Base-by-base conservation (phyloP, 2,113 vertebrate species). In the Perccottus glenii region DNA sequence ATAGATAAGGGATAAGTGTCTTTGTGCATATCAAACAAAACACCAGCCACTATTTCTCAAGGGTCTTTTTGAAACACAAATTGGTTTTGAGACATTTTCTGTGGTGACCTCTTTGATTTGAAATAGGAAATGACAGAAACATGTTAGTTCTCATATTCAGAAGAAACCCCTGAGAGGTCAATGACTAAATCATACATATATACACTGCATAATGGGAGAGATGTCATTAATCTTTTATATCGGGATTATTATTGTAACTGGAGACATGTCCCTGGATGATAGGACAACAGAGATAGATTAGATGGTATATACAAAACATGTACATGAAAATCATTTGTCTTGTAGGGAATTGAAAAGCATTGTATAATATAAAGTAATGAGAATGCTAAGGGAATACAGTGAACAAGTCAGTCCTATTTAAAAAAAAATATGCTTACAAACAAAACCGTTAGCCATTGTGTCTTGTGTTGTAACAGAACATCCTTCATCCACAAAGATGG, bases 1-100 rank as follows among this genome's bases (percentile, higher is more conserved):
- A 88, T 75, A 87, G 89, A 90, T 87, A 89, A 87, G 87, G 89
- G 87, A 90, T 89, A 90, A 87, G 88, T 90, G 90, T 90, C 86
- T 90, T 77, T 85, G 87, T 90, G 88, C 87, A 90, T 91, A 88
- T 90, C 87, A 91, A 91, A 87, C 68, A 75, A 78, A 75, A 84
- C 70, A 84, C 80, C 59, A 82, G 87, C 73, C 69, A 77, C 79
- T 66, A 77, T 90, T 85, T 87, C 88, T 88, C 87, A 82, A 84
- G 87, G 85, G 86, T 83, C 84, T 87, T 86, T 90, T 87, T 88
- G 80, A 86, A 89, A 90, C 88, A 89, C 83, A 90, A 91, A 91
- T 91, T 91, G 88, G 85, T 88, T 91, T 86, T 87, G 90, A 90
- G 84, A 87, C 83, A 81, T 88, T 89, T 88, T 86, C 76, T 75